phyloP scores from a whole-genome alignment of 2,888 invertebrate species.

The Drosophila colorata region DNA sequence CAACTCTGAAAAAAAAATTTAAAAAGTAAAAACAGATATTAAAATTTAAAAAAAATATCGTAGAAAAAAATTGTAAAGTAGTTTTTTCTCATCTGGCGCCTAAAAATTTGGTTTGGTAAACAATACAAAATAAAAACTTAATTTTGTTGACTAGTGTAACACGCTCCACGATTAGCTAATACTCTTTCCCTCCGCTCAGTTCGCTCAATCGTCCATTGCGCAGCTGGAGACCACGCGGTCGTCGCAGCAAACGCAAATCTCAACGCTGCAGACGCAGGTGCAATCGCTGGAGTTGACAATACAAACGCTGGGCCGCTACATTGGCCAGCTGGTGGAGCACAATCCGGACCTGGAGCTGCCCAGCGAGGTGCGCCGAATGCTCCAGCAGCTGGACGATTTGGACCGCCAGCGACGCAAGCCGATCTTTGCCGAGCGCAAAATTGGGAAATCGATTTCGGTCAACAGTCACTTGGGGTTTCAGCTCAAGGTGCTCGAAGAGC shows the following conservation, averaged over 20 bases:
- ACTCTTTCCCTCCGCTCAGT: constrained; percentile 55
- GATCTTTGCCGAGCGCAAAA: constrained; percentile 84
- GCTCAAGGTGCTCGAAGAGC: constrained; percentile 85
- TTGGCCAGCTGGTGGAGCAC: constrained; percentile 89
- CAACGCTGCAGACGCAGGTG: constrained; percentile 90
- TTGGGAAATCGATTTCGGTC: constrained; percentile 85
- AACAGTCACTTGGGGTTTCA: constrained; percentile 85
- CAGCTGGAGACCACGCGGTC: constrained; percentile 89
- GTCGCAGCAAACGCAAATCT: constrained; percentile 88
- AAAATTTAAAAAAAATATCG: too few species aligned
- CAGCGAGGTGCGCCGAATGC: constrained; percentile 90
- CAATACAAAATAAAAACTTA: too few species aligned
- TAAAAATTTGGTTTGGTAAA: too few species aligned
- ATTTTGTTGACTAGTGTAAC: too few species aligned
- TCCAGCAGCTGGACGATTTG: constrained; percentile 87
- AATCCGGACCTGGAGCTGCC: constrained; percentile 90
- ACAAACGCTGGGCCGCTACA: constrained; percentile 89
- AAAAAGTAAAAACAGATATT: too few species aligned
- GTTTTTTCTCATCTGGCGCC: too few species aligned
- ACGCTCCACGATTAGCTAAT: background rate
- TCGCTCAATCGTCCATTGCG: constrained; percentile 85
- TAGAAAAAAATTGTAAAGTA: too few species aligned
- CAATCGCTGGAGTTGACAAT: constrained; percentile 91
- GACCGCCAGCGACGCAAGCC: constrained; percentile 84
- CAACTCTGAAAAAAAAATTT: too few species aligned